Evolutionary conservation across 37 sponge, comb jelly and placozoan species (phyloP).

Genomic region (Ianthella basta): DNA sequence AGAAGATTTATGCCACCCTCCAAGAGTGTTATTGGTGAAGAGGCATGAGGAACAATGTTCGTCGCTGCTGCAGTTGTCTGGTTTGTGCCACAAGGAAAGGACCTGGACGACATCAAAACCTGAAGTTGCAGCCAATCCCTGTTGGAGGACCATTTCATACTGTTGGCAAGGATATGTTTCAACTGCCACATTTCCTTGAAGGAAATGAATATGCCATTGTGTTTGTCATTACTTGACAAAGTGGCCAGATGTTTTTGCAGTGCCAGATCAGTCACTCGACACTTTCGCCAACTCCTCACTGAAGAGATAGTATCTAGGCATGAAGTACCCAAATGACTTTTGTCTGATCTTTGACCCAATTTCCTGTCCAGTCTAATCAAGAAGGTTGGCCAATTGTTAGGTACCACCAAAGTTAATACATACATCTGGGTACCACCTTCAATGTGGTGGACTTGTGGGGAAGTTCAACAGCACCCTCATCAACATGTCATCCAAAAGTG

Average conservation of each 20-base stretch:
- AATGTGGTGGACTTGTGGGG: constrained; percentile 49
- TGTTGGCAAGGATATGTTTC: background rate
- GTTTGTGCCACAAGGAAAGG: too few relatives aligned
- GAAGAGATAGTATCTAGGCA: constrained; percentile 51
- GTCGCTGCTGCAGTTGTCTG: too few relatives aligned
- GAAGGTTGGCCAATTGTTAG: constrained; percentile 2
- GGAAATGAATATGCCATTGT: constrained; percentile 50
- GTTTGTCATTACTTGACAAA: constrained; percentile 72
- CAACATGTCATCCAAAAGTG: constrained; percentile 32
- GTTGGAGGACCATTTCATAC: too few relatives aligned
- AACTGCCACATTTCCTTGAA: constrained; percentile 32
- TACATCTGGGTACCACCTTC: too few relatives aligned
- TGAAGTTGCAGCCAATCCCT: too few relatives aligned
- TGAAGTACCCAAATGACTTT: constrained; percentile 6
- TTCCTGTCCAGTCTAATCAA: constrained; percentile 32
- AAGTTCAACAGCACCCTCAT: constrained; percentile 44
- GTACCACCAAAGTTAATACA: background rate
- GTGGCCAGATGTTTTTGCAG: constrained; percentile 65
- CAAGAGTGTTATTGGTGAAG: too few relatives aligned
- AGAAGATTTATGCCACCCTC: too few relatives aligned
- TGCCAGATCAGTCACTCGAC: constrained; percentile 46
- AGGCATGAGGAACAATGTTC: too few relatives aligned
- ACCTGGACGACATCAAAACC: too few relatives aligned
- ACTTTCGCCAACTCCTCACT: constrained; percentile 50
- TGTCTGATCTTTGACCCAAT: constrained; percentile 42